Evolutionary conservation across 2,888 invertebrate genomes (phyloP).

Genomic region (Tipula helvola): DNA sequence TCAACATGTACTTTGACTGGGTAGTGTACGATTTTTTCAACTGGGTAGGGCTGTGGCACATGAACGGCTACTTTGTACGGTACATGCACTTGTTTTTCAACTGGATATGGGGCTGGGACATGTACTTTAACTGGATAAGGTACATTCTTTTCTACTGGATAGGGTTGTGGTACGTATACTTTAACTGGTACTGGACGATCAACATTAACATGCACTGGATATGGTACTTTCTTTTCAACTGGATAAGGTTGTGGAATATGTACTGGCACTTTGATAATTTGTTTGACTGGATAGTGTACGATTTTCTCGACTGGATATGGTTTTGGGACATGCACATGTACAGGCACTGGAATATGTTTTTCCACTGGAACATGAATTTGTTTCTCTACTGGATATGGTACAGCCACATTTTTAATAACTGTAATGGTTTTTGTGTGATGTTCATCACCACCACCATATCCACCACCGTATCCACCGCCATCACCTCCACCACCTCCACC

Average conservation of each 20-base stretch:
- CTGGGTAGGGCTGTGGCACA: constrained; percentile 59
- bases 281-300: constrained; percentile 57
- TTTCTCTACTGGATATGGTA: constrained; percentile 61
- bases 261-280: constrained; percentile 59
- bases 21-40: constrained; percentile 59
- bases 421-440: constrained; percentile 52
- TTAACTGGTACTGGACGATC: constrained; percentile 56
- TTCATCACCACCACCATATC: constrained; percentile 25
- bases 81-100: constrained; percentile 40
- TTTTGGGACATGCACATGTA: constrained; percentile 51
- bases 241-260: constrained; percentile 56
- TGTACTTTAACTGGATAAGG: constrained; percentile 58
- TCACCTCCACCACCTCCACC: constrained; percentile 29
- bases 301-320: constrained; percentile 58
- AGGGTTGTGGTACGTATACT: constrained; percentile 58
- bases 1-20: constrained; percentile 67
- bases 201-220: constrained; percentile 48
- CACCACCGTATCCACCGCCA: constrained; percentile 16
- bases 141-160: constrained; percentile 66
- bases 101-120: constrained; percentile 58
- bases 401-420: constrained; percentile 56
- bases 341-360: constrained; percentile 43
- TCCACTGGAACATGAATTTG: constrained; percentile 54
- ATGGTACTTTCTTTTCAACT: constrained; percentile 46
- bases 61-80: constrained; percentile 60